These are phyloP conservation scores for Vanacampus margaritifer DNA, from an alignment of 2,113 vertebrate genomes.

Conservation along the genomic window DNA sequence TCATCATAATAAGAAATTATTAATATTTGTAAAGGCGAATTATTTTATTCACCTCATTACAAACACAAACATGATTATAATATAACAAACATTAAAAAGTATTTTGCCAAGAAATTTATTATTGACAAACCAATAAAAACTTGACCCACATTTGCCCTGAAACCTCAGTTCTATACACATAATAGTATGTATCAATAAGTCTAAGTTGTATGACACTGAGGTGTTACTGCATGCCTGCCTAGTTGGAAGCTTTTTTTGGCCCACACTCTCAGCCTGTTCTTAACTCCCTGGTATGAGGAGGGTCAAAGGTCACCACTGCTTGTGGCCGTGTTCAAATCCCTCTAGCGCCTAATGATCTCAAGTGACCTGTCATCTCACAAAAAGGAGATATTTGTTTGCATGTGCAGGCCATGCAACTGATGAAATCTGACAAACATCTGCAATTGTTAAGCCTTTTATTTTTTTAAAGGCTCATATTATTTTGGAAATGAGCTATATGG, in stretches of 20 bases:
- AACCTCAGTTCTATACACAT: neutral
- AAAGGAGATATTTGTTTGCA: slow-evolving; percentile 39
- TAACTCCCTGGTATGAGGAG: slow-evolving; percentile 64
- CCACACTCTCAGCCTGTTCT: slow-evolving; percentile 38
- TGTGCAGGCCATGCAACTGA: slow-evolving; percentile 20
- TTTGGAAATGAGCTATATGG: neutral
- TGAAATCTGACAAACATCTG: slow-evolving; percentile 9
- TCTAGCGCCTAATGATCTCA: slow-evolving; percentile 57
- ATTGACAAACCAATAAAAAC: neutral
- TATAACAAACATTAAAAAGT: no score
- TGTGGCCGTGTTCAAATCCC: slow-evolving; percentile 65
- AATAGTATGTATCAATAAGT: neutral
- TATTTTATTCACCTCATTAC: no score
- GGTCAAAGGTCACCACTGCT: slow-evolving; percentile 67
- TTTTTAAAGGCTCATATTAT: neutral
- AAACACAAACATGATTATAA: no score
- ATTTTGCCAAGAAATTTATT: no score
- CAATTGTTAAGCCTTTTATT: neutral
- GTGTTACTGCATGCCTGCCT: slow-evolving; percentile 8
- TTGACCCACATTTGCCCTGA: neutral
- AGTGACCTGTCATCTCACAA: slow-evolving; percentile 42
- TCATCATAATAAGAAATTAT: no score
- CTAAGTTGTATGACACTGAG: neutral
- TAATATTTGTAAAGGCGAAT: no score
- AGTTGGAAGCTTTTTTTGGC: slow-evolving; percentile 2